These are phyloP conservation scores for Characodon lateralis DNA, from an alignment of 2,797 vertebrate genomes.

Conservation along the genomic window DNA sequence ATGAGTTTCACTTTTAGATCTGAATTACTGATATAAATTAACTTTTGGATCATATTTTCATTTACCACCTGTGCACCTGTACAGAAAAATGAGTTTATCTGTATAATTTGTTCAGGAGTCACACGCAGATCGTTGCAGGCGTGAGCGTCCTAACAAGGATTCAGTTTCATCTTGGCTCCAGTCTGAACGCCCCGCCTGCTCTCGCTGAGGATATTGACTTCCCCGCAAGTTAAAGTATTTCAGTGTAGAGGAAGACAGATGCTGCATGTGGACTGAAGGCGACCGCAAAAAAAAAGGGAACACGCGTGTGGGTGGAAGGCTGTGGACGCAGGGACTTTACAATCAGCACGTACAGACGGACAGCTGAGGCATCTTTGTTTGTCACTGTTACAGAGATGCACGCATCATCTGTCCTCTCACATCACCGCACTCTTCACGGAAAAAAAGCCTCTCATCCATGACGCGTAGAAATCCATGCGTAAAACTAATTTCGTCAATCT, in stretches of 20 bases:
- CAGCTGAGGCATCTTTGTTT: constrained; percentile 42
- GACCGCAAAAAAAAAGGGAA: constrained; percentile 73
- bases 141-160: constrained; percentile 63
- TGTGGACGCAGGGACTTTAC: constrained; percentile 72
- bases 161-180: constrained; percentile 70
- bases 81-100: background rate
- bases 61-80: background rate
- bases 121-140: constrained; percentile 42
- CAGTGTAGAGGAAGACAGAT: constrained; percentile 77
- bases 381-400: background rate
- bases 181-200: constrained; percentile 74
- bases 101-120: constrained; percentile 30
- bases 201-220: constrained; percentile 71
- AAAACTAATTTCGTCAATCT: constrained; percentile 24
- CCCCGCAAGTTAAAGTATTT: constrained; percentile 79
- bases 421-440: background rate
- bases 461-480: constrained; percentile 58
- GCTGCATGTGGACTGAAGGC: constrained; percentile 68
- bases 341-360: constrained; percentile 49
- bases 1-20: background rate
- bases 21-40: background rate
- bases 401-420: background rate
- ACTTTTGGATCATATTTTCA: background rate
- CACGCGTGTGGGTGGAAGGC: constrained; percentile 76
- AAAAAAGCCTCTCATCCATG: constrained; percentile 2